These are phyloP conservation scores for Pipistrellus pygmaeus DNA, from an alignment of 2,797 vertebrate genomes.

Conservation along the genomic window DNA sequence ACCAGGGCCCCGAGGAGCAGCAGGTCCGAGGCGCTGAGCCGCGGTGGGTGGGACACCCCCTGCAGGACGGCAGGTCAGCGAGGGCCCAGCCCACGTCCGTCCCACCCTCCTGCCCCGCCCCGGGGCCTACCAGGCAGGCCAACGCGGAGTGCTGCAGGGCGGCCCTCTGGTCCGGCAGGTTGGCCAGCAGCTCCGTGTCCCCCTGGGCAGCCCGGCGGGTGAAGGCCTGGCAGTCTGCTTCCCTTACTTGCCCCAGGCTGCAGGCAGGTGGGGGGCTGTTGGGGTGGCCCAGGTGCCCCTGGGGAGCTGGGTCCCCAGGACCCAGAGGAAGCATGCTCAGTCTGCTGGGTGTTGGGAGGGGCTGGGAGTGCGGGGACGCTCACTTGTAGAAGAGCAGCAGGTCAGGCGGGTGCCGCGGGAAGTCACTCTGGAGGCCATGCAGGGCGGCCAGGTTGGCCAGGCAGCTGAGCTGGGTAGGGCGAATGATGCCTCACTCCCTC, in stretches of 20 bases:
- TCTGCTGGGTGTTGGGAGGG: rapidly evolving
- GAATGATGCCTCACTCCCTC: not conserved
- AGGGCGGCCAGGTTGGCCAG: conserved; percentile 81
- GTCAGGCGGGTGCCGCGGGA: conserved; percentile 32
- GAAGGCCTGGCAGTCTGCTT: conserved; percentile 74
- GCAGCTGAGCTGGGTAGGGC: conserved; percentile 84
- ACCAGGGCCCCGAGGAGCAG: conserved; percentile 68
- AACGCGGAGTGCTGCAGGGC: conserved; percentile 70
- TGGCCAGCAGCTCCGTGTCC: conserved; percentile 78
- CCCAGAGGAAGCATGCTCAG: not conserved
- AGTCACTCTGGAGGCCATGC: conserved; percentile 72
- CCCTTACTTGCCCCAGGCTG: conserved; percentile 65
- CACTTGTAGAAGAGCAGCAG: conserved; percentile 86
- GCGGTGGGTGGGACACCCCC: conserved; percentile 8
- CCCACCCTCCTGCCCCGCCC: rapidly evolving
- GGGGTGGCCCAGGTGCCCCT: not conserved
- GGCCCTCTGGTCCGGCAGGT: conserved; percentile 69
- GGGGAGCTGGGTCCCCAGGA: not conserved
- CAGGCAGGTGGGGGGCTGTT: not conserved
- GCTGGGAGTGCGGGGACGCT: conserved; percentile 51
- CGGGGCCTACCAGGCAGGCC: conserved; percentile 81
- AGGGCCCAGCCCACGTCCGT: not conserved
- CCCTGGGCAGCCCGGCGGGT: conserved; percentile 71
- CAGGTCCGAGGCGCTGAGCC: conserved; percentile 74
- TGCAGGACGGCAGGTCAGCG: not conserved